Conservation (phyloP, 2,888 invertebrate genomes). For the Danaus chrysippus region DNA sequence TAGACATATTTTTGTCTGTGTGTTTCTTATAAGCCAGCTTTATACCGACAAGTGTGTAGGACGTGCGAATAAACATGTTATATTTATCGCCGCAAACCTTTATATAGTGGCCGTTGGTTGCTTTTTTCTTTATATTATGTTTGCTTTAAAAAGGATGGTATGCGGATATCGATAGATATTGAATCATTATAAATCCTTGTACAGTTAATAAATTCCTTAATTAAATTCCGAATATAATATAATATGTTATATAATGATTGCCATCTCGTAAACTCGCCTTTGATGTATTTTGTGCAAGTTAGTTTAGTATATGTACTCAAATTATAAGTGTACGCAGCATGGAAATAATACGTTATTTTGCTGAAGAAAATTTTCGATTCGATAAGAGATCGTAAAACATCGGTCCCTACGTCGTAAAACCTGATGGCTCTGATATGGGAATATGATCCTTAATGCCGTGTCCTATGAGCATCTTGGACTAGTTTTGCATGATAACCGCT, state of each 20-base stretch:
- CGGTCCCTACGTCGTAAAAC: conserved; percentile 70
- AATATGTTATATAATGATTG: too few relatives aligned
- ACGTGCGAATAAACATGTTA: conserved; percentile 79
- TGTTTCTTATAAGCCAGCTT: conserved; percentile 49
- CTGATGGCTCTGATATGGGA: conserved; percentile 51
- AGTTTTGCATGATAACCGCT: conserved; percentile 59
- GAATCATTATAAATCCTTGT: conserved; percentile 15
- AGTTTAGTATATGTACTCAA: conserved; percentile 18
- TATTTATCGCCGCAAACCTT: conserved; percentile 78
- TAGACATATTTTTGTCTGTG: conserved; percentile 49
- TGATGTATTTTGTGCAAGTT: conserved; percentile 12
- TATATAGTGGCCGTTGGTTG: conserved; percentile 79
- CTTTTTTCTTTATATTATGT: conserved; percentile 73
- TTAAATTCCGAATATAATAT: conserved; percentile 13
- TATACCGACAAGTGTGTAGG: conserved; percentile 64
- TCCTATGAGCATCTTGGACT: conserved; percentile 48
- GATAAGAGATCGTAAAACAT: conserved; percentile 72
- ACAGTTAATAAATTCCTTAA: conserved; percentile 9
- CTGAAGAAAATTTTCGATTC: conserved; percentile 63
- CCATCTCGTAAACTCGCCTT: conserved; percentile 3
- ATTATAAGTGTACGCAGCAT: conserved; percentile 16
- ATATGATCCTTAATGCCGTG: conserved; percentile 52
- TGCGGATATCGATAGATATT: conserved; percentile 53
- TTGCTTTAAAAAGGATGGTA: conserved; percentile 72
- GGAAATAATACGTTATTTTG: conserved; percentile 57